These are phyloP conservation scores for Drosophila borealis DNA, from an alignment of 2,888 invertebrate species.

Conservation along the genomic window DNA sequence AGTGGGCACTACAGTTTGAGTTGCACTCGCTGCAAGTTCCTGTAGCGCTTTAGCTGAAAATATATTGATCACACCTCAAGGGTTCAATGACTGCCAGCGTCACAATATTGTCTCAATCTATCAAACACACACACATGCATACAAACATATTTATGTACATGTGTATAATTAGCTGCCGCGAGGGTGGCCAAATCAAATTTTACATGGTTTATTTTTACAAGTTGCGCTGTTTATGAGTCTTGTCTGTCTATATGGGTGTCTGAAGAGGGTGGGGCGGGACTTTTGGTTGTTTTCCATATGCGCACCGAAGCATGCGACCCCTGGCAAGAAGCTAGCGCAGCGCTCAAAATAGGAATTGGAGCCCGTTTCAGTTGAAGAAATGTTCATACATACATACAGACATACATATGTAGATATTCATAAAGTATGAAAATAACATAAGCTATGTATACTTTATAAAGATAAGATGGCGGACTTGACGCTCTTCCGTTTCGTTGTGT, in stretches of 20 bases:
- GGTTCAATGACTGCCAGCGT: constrained; percentile 64
- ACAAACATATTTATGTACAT: constrained; percentile 30
- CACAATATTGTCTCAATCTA: constrained; percentile 43
- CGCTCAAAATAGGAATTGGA: constrained; percentile 62
- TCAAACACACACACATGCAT: constrained; percentile 34
- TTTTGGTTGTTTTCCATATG: constrained; percentile 43
- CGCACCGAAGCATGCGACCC: constrained; percentile 79
- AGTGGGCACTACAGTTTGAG: neutral
- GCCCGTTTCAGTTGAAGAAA: constrained; percentile 40
- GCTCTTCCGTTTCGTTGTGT: constrained; percentile 71
- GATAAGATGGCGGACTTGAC: constrained; percentile 58
- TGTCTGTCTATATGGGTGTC: constrained; percentile 5
- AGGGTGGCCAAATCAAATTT: constrained; percentile 72
- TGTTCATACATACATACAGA: neutral
- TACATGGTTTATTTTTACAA: constrained; percentile 72
- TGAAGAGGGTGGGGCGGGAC: constrained; percentile 1
- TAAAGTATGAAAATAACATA: constrained; percentile 18
- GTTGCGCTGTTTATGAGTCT: constrained; percentile 42
- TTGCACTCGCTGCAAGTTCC: constrained; percentile 23
- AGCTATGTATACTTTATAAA: constrained; percentile 36
- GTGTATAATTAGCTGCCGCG: constrained; percentile 64
- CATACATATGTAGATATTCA: too few relatives aligned
- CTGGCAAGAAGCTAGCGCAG: constrained; percentile 73
- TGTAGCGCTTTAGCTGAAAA: constrained; percentile 25
- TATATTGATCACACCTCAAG: constrained; percentile 50